Evolutionary conservation across 1,140 invertebrate genomes (phyloP), one percentile per base, ranked within the genome.

Genomic region (Megathymus violae): DNA sequence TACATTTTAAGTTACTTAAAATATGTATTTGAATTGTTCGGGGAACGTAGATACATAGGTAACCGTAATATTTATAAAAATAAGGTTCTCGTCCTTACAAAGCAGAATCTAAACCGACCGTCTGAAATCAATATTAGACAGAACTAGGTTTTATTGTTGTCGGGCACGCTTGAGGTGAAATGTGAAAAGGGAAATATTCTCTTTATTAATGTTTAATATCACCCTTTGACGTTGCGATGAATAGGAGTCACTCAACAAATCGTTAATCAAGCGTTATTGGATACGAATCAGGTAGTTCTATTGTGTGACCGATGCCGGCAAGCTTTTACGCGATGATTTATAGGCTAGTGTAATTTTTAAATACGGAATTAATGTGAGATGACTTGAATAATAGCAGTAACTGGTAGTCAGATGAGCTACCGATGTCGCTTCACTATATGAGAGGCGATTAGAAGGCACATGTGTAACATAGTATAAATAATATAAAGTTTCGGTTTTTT

Each of bases 201-300:
- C 79, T 83, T 80, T 90, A 88, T 89, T 88, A 86, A 87, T 82
- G 78, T 71, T 80, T 82, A 84, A 80, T 78, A 80, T 86, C 82
- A 83, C 80, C 82, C 85, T 86, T 90, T 90, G 84, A 84, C 71
- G 80, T 71, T 66, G 60, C 77, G 27, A 84, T 88, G 78, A 90
- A 90, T 88, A 80, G 85, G 68, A 88, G 76, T 88, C 84, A 88
- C 88, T 90, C 88, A 90, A 86, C 82, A 82, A 71, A 73, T 90
- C 88, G 88, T 90, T 90, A 90, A 90, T 90, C 88, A 90, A 87
- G 76, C 47, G 65, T 77, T 88, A 86, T 89, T 85, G 82, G 83
- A 73, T 82, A 76, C 66, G 72, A 86, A 86, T 88, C 82, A 87
- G 87, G 87, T 89, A 89, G 88, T 88, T 75, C 60, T 58, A 80